Base-by-base conservation (phyloP, 2,888 invertebrate species). In the Gasteruption jaculator region DNA sequence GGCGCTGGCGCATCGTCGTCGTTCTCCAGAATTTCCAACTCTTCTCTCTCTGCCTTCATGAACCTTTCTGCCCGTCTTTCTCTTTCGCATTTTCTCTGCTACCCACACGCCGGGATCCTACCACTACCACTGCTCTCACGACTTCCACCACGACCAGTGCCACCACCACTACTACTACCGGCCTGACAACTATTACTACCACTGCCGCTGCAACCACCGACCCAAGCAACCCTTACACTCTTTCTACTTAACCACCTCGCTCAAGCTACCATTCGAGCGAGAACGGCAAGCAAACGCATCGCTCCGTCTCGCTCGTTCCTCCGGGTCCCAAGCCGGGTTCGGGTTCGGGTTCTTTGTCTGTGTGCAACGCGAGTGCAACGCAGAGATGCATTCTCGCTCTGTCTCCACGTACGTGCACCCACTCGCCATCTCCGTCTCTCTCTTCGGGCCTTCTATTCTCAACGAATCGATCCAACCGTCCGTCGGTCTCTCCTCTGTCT, bases 401-500 rank as follows among this genome's bases (percentile, higher is more conserved):
- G 41, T 33, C 14, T n/a, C n/a, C n/a, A n/a, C n/a, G 40, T 21
- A 38, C 47, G 24, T 27, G 16, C 46, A 30, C 45, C 38, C 20
- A 11, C 35, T n/a, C 8, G n/a, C 32, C 12, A 15, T 30, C 21
- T 14, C 16, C 15, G 18, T 22, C 24, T 14, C 11, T 25, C 5
- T 27, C 24, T 26, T 24, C 21, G 30, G 10, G 16, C n/a, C n/a
- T n/a, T n/a, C 38, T 49, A 43, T 46, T 42, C 36, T 49, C 45
- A 32, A 27, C 25, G 52, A 49, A 56, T 56, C 56, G 56, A 56
- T 56, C 48, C 53, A 43, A 50, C 45, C n/a, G 53, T 56, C 46
- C 51, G 51, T 53, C 45, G 34, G 46, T 43, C 38, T 42, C n/a
- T n/a, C n/a, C n/a, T n/a, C n/a, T 24, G 8, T 8, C 24, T 24